A percentile compares a stretch with the other conserved stretches of the same genome.
These are phyloP conservation scores for Drosophila kambysellisi DNA, from an alignment of 2,888 invertebrate species.

Conservation along the genomic window DNA sequence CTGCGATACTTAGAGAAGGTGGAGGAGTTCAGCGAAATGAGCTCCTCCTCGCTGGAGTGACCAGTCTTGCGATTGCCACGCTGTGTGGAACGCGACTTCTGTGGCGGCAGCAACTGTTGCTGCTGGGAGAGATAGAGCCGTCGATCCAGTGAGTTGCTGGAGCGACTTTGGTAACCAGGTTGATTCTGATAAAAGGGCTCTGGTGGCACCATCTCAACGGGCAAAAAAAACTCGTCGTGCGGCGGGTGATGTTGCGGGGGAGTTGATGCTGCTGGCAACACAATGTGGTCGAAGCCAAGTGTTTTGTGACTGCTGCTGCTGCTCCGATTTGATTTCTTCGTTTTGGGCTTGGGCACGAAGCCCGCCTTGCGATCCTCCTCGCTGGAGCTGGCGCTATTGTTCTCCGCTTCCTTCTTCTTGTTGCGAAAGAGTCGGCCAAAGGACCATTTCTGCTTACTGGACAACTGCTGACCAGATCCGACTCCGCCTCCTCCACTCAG, in stretches of 20 bases:
- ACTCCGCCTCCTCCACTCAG: conserved; percentile 27
- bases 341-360: conserved; percentile 76
- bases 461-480: conserved; percentile 59
- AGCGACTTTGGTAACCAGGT: conserved; percentile 64
- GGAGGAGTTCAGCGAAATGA: conserved; percentile 89
- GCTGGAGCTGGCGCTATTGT: conserved; percentile 81
- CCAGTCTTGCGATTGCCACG: conserved; percentile 53
- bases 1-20: conserved; percentile 89
- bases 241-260: conserved; percentile 37
- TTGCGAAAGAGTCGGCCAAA: conserved; percentile 92
- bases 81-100: conserved; percentile 72
- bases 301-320: conserved; percentile 15
- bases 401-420: conserved; percentile 88
- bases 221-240: conserved; percentile 85
- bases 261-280: conserved; percentile 67
- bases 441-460: conserved; percentile 89
- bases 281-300: conserved; percentile 88
- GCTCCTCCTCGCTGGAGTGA: conserved; percentile 83
- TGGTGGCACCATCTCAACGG: conserved; percentile 79
- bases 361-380: conserved; percentile 85
- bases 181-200: conserved; percentile 76
- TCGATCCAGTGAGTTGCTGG: conserved; percentile 82
- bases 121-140: conserved; percentile 33
- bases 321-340: conserved; percentile 36
- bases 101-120: conserved; percentile 21